These are phyloP conservation scores for Phoenicopterus ruber DNA, from an alignment of 2,113 vertebrate species.

Conservation along the genomic window DNA sequence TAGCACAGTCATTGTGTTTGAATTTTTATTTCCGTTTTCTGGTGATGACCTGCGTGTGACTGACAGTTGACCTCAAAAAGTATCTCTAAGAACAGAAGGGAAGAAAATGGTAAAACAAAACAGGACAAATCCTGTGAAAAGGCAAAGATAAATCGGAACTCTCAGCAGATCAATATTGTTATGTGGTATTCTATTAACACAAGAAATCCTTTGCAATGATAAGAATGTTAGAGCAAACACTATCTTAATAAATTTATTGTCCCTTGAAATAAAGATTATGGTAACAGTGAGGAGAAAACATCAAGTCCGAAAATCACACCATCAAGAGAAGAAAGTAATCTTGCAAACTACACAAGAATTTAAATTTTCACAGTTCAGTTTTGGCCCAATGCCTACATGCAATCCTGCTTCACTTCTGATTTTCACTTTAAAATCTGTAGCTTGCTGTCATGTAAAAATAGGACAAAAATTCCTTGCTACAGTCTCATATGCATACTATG, in stretches of 20 bases:
- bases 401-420: constrained; percentile 24
- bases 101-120: background rate
- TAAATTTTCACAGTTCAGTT: constrained; percentile 24
- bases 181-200: background rate
- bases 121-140: background rate
- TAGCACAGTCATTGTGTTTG: background rate
- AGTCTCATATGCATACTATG: background rate
- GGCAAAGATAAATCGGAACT: background rate
- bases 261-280: background rate
- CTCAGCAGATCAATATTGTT: background rate
- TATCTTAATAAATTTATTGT: background rate
- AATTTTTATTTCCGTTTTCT: background rate
- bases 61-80: background rate
- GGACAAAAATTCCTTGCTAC: background rate
- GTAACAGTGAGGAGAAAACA: background rate
- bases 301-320: background rate
- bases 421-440: background rate
- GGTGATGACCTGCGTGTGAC: background rate
- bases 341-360: constrained; percentile 14
- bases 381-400: constrained; percentile 20
- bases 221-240: background rate
- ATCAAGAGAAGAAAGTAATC: background rate
- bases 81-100: background rate
- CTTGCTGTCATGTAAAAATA: constrained; percentile 26
- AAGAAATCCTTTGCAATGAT: background rate